Evolutionary conservation across 2,113 vertebrate species (phyloP), one percentile per base, ranked within the genome.

Genomic region (Solenodon paradoxus): DNA sequence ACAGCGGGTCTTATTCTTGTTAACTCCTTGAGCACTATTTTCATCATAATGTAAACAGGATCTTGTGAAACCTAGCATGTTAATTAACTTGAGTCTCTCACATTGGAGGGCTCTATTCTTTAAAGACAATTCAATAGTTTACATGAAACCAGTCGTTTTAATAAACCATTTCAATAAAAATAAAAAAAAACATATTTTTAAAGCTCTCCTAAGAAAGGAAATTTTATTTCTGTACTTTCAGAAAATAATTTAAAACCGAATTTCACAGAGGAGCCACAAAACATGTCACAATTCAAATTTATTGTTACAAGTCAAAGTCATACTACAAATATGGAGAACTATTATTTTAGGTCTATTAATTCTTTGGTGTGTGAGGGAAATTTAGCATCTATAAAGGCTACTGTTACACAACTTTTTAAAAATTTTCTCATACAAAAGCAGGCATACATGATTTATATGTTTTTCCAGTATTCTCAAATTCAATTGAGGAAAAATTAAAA

Each of bases 1-100:
- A 88, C n/a, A 85, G 57, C 81, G 66, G 59, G 61, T 69, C 94
- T 92, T 90, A 64, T 63, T 92, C 90, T 90, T 55, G 75, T 90
- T 90, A 90, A 92, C 90, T 95, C 80, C 66, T 90, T 86, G 94
- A 90, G 90, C 94, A 96, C 71, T 82, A 53, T 40, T 82, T 81
- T 85, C 80, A 78, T 85, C 87, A 81, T 55, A 53, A 22, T 59
- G 80, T 81, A 93, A 96, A 90, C 90, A 95, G 82, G 85, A 75
- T 82, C 77, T 49, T 47, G 0, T 7, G 59, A 40, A 69, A 63
- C 75, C 45, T 63, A 49, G 87, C 38, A 42, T 32, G n/a, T 89
- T 93, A 83, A 84, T 93, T 77, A 93, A 72, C 71, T 90, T 42
- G 42, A 87, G 80, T 3, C 32, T 66, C 59, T 95, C 61, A 47